Conservation (phyloP, 2,888 invertebrate genomes). For the Philhelius pedissequus region DNA sequence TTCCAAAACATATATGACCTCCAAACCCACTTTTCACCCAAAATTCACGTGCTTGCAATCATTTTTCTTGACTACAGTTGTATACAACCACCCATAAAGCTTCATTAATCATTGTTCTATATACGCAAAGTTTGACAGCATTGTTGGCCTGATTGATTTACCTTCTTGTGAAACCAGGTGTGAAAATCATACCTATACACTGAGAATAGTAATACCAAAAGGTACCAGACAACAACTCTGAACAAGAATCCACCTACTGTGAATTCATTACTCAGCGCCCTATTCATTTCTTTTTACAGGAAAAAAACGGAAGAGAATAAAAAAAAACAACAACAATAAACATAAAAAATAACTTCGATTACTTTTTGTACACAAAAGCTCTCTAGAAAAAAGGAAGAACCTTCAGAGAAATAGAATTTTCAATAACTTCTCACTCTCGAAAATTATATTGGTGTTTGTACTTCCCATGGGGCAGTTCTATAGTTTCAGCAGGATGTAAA, state of each 20-base stretch:
- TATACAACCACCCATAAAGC: not conserved
- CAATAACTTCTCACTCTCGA: not conserved
- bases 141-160: conserved; percentile 52
- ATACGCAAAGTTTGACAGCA: conserved; percentile 27
- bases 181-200: not conserved
- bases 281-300: not conserved
- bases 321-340: not conserved
- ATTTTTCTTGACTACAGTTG: not conserved
- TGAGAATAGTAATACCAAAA: not conserved
- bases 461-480: not conserved
- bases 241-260: not conserved
- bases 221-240: not conserved
- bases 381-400: not conserved
- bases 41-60: not conserved
- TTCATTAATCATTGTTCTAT: conserved; percentile 33
- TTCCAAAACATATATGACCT: not conserved
- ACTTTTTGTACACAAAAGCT: not conserved
- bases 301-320: not conserved
- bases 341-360: not conserved
- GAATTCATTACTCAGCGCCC: conserved; percentile 25
- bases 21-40: not conserved
- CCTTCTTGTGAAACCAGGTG: conserved; percentile 23
- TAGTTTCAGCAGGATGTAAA: no score
- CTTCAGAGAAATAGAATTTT: not conserved
- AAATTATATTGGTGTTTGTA: not conserved